Percentiles rank a stretch among this genome's conserved stretches.
Evolutionary conservation across 2,113 vertebrate genomes (phyloP).

Genomic region (Chloebia gouldiae): DNA sequence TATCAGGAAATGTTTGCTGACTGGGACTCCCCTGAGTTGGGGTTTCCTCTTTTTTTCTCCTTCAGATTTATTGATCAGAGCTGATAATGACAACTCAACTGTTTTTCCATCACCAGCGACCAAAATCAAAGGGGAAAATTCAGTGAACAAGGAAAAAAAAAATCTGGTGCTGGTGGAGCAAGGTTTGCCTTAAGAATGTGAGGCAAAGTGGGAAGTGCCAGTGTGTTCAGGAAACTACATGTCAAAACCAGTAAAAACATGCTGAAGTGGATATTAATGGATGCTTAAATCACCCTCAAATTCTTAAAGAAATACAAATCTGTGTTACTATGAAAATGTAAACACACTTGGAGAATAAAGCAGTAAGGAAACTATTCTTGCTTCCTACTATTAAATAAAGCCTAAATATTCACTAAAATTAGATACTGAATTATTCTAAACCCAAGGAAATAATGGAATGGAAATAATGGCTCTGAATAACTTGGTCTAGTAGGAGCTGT

Average conservation of each 20-base stretch:
- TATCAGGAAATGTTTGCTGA: constrained; percentile 71
- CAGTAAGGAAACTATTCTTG: not conserved
- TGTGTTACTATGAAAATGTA: not conserved
- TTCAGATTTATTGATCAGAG: constrained; percentile 45
- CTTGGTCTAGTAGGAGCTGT: not conserved
- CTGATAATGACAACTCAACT: constrained; percentile 30
- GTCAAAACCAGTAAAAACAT: constrained; percentile 12
- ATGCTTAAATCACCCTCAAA: constrained; percentile 25
- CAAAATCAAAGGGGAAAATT: not conserved
- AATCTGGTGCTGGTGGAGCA: not conserved
- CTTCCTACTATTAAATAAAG: not conserved
- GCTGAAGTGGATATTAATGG: not conserved
- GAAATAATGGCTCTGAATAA: not conserved
- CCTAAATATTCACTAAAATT: not conserved
- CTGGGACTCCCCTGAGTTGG: constrained; percentile 66
- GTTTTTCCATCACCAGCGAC: not conserved
- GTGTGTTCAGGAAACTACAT: constrained; percentile 8
- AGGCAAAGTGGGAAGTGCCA: not conserved
- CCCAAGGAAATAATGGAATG: not conserved
- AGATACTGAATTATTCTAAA: not conserved
- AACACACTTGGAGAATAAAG: not conserved
- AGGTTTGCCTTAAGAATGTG: not conserved
- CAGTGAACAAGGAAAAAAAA: not conserved
- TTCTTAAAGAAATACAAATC: not conserved
- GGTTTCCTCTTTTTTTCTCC: constrained; percentile 53